Base-by-base conservation (phyloP, 2,797 vertebrate species). In the Holocentrus rufus region DNA sequence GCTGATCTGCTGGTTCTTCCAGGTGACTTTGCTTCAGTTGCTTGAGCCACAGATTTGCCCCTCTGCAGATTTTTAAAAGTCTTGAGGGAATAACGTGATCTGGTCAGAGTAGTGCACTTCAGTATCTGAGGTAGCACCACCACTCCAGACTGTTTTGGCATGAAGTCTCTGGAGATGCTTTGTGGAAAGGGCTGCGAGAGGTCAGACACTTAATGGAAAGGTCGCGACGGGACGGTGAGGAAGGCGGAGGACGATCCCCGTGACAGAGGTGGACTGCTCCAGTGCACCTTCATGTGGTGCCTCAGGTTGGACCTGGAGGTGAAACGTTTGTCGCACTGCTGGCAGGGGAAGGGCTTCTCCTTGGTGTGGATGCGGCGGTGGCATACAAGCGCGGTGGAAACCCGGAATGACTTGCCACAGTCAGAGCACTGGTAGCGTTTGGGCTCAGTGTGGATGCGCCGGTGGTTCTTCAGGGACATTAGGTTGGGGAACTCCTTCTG, bases 361-460 rank as follows among this genome's bases (percentile, higher is more conserved):
- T 95, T 95, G 6, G 92, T 91, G 82, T 93, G 94, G 80, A 93
- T 94, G 71, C 94, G 92, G 22, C 92, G 90, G 76, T 95, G 94
- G 79, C 94, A 94, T 76, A 93, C 91, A 22, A 95, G 94, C 69
- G 93, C 92, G 2, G 93, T 91, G 44, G 88, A 90, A 4, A 90
- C 88, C 0, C 88, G 88, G 79, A 91, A 91, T 4, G 88, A 74
- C 75, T 91, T 91, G 18, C 88, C 87, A 7, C 90, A 91, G 55
- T 88, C 90, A 1, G 88, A 74, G 69, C 95, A 95, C 68, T 93
- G 92, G 30, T 94, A 95, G 7, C 88, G 86, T 58, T 91, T 93
- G 49, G 93, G 90, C 74, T 95, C 95, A 0, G 92, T 89, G 76
- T 92, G 94, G 83, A 92, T 94, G 69, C 94, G 93, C 54, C 91